Conservation (phyloP, 2,888 invertebrate genomes). For the Busseola fusca region DNA sequence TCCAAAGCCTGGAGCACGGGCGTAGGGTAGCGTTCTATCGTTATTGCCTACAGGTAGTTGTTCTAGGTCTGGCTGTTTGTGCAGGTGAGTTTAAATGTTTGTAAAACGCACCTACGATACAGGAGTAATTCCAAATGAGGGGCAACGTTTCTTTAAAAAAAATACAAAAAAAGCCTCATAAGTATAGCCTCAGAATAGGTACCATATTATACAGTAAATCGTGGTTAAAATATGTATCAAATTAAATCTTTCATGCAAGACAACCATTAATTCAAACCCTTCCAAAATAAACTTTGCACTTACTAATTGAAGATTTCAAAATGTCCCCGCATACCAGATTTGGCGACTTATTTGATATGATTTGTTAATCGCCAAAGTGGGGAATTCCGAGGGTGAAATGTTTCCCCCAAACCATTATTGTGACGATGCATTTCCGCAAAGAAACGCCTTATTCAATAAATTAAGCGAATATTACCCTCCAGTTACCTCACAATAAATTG, state of each 20-base stretch:
- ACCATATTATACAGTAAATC: neutral
- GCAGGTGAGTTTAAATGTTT: no score
- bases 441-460: conserved; percentile 58
- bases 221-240: neutral
- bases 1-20: no score
- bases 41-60: no score
- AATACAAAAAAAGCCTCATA: no score
- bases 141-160: no score
- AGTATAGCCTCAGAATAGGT: neutral
- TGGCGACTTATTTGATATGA: conserved; percentile 52
- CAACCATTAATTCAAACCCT: neutral
- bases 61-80: no score
- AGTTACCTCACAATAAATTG: conserved; percentile 31
- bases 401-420: conserved; percentile 57
- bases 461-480: conserved; percentile 51
- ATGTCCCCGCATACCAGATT: conserved; percentile 34
- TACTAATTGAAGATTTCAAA: conserved; percentile 13
- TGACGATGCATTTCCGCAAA: conserved; percentile 57
- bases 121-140: no score
- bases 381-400: conserved; percentile 46
- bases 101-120: no score
- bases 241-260: neutral
- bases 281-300: conserved; percentile 22
- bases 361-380: conserved; percentile 52
- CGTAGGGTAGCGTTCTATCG: no score